Conservation (phyloP, 23 tunicate species). For the Styela clava region DNA sequence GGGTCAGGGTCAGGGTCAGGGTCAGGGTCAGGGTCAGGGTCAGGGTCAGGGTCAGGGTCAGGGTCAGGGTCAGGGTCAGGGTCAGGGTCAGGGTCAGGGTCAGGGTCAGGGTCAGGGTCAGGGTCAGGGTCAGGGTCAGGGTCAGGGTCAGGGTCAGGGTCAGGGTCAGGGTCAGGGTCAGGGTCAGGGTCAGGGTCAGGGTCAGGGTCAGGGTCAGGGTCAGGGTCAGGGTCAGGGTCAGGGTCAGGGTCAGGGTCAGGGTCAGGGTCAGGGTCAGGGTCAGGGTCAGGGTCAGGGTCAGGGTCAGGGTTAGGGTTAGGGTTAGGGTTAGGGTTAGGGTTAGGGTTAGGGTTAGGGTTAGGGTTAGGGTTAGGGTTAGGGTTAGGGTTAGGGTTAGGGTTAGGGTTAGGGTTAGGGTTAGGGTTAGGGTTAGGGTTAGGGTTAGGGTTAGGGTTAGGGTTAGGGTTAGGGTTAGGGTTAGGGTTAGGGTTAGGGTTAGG, state of each 20-base stretch:
- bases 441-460: constrained; percentile 85
- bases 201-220: constrained; percentile 84
- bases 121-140: constrained; percentile 82
- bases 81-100: constrained; percentile 91
- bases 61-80: constrained; percentile 87
- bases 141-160: constrained; percentile 83
- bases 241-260: constrained; percentile 76
- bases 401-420: constrained; percentile 46
- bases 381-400: constrained; percentile 64
- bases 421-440: constrained; percentile 56
- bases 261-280: constrained; percentile 63
- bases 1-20: constrained; percentile 97
- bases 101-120: constrained; percentile 90
- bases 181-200: constrained; percentile 90
- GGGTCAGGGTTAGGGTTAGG: constrained; percentile 71
- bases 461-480: constrained; percentile 77
- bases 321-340: constrained; percentile 77
- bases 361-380: constrained; percentile 75
- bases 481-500: constrained; percentile 60
- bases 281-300: constrained; percentile 65
- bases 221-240: constrained; percentile 77
- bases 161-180: constrained; percentile 89
- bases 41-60: constrained; percentile 87
- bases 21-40: constrained; percentile 96
- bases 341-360: constrained; percentile 72